phyloP scores from a whole-genome alignment of 1,140 invertebrate species.

The Sinella curviseta region DNA sequence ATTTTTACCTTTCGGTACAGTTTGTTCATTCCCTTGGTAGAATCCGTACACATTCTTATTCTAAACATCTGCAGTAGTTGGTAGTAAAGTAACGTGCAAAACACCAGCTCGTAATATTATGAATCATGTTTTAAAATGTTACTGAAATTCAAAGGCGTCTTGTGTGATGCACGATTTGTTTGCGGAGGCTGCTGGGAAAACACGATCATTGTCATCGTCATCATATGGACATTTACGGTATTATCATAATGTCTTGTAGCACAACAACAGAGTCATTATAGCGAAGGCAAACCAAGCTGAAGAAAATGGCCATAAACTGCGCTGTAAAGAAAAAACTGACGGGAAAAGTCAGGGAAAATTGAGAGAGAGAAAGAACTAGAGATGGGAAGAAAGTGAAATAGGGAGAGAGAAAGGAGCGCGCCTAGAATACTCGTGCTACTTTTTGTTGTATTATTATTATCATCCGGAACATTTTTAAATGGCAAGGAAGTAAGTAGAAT shows the following conservation, averaged over 20 bases:
- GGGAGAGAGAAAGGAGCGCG: background rate
- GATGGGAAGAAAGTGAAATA: too few relatives aligned
- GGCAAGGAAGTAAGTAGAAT: constrained; percentile 22
- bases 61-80: too few relatives aligned
- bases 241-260: constrained; percentile 1
- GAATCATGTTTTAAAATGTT: too few relatives aligned
- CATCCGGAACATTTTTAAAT: constrained; percentile 18
- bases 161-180: too few relatives aligned
- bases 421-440: background rate
- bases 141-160: too few relatives aligned
- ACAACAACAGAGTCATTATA: background rate
- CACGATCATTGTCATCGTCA: background rate
- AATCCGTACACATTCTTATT: too few relatives aligned
- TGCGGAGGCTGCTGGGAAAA: background rate
- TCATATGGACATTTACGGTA: constrained; percentile 11
- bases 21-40: too few relatives aligned
- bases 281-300: constrained; percentile 16
- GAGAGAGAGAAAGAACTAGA: background rate
- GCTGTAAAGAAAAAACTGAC: background rate
- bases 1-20: too few relatives aligned
- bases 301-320: constrained; percentile 18
- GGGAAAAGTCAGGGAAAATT: background rate
- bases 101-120: too few relatives aligned
- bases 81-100: too few relatives aligned
- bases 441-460: background rate